phyloP scores from a whole-genome alignment of 2,888 invertebrate genomes.

The Bursaphelenchus okinawaensis region DNA sequence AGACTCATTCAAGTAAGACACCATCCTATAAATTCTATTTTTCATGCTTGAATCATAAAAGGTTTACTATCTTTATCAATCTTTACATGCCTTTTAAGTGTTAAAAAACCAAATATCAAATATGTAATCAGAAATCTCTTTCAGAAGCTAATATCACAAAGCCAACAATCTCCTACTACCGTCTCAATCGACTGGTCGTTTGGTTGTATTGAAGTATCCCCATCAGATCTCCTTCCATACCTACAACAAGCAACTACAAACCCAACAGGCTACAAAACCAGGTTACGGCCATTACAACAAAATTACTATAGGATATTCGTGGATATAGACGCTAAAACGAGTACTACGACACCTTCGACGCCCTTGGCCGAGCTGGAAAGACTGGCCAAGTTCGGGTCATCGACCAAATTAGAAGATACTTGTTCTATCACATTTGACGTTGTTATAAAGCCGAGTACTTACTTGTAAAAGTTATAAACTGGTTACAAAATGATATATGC shows the following conservation, averaged over 20 bases:
- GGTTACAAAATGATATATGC: too few species aligned
- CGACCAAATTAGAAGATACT: neutral
- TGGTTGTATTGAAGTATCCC: neutral
- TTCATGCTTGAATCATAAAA: too few species aligned
- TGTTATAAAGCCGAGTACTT: too few species aligned
- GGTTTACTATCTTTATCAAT: neutral
- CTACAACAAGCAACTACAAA: neutral
- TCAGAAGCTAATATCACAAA: neutral
- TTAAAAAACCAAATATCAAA: neutral
- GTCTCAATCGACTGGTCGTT: neutral
- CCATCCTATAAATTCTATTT: too few species aligned
- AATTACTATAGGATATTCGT: neutral
- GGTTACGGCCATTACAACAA: neutral
- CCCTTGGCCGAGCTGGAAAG: neutral
- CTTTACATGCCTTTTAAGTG: too few species aligned
- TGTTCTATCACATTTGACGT: neutral
- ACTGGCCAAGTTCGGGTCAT: neutral
- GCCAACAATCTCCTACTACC: neutral
- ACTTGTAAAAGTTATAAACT: too few species aligned
- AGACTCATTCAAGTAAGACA: neutral
- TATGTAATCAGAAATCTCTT: neutral
- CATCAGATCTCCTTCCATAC: neutral
- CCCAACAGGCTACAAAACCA: neutral
- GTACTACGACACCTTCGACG: neutral
- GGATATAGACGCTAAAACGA: neutral